Evolutionary conservation across 2,113 vertebrate genomes (phyloP).

Genomic region (Rhinogobius similis): DNA sequence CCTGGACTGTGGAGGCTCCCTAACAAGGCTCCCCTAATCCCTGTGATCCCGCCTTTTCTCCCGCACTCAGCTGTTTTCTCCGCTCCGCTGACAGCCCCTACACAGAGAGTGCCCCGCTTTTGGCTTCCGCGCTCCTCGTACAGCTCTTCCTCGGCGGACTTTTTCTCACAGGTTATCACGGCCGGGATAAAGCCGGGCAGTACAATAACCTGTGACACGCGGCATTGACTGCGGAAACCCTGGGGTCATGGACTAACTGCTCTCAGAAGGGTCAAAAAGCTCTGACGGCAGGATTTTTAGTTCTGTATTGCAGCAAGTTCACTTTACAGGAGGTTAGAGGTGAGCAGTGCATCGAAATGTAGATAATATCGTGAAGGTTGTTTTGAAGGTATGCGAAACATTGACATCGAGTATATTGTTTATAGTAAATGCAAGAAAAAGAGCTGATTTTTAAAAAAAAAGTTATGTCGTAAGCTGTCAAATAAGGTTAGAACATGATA

Average conservation of each 20-base stretch:
- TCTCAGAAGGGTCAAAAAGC: conserved; percentile 17
- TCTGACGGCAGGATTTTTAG: conserved; percentile 21
- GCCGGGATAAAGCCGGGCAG: conserved; percentile 32
- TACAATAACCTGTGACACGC: conserved; percentile 39
- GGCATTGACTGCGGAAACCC: conserved; percentile 36
- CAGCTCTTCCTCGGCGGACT: conserved; percentile 8
- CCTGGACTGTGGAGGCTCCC: conserved; percentile 14
- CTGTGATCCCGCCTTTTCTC: conserved; percentile 46
- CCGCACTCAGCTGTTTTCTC: conserved; percentile 52
- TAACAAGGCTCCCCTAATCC: conserved; percentile 54
- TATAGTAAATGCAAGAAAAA: no score
- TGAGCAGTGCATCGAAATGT: no score
- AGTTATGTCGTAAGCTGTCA: no score
- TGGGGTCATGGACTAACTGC: conserved; percentile 13
- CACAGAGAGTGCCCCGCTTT: conserved; percentile 16
- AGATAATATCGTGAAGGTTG: no score
- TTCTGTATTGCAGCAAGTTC: conserved; percentile 12
- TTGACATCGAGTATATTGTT: no score
- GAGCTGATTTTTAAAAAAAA: no score
- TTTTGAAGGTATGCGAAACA: no score
- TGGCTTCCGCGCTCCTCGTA: background rate
- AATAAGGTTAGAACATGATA: no score
- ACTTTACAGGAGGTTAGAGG: no score
- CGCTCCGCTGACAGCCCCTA: conserved; percentile 33
- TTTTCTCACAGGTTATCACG: conserved; percentile 38